A percentile compares a stretch with the other conserved stretches of the same genome.
phyloP scores from a whole-genome alignment of 2,888 invertebrate species.

The Omphaloscelis lunosa region DNA sequence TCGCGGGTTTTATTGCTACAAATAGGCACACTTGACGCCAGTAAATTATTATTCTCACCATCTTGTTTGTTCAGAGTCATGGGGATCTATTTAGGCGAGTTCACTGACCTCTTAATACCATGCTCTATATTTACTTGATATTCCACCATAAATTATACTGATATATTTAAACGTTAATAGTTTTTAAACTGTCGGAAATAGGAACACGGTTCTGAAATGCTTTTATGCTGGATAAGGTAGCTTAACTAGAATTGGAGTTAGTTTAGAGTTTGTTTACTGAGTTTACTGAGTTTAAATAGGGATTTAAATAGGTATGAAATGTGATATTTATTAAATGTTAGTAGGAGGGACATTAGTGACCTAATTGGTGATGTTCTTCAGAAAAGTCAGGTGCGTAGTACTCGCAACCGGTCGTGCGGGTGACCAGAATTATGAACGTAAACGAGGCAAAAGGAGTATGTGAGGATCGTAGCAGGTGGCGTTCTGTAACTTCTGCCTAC shows the following conservation, averaged over 20 bases:
- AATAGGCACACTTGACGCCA: conserved; percentile 55
- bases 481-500: too few species aligned
- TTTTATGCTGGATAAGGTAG: background rate
- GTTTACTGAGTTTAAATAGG: too few species aligned
- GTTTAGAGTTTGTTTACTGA: background rate
- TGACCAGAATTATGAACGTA: background rate
- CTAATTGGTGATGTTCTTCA: background rate
- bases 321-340: background rate
- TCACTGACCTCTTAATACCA: conserved; percentile 49
- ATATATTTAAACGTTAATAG: conserved; percentile 29
- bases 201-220: background rate
- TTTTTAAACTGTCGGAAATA: conserved; percentile 16
- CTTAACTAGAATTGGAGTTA: background rate
- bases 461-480: too few species aligned
- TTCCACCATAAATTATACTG: conserved; percentile 48
- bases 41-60: conserved; percentile 50
- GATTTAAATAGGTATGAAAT: background rate
- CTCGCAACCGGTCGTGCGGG: background rate
- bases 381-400: background rate
- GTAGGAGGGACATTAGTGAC: too few species aligned
- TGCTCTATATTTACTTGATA: conserved; percentile 50
- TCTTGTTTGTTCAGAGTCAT: conserved; percentile 38
- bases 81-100: conserved; percentile 49
- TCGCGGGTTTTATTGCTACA: conserved; percentile 18
- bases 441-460: too few species aligned